Percentiles rank a stretch among this genome's conserved stretches.
These are phyloP conservation scores for Danaus plexippus DNA, from an alignment of 1,140 invertebrate genomes.

Conservation along the genomic window DNA sequence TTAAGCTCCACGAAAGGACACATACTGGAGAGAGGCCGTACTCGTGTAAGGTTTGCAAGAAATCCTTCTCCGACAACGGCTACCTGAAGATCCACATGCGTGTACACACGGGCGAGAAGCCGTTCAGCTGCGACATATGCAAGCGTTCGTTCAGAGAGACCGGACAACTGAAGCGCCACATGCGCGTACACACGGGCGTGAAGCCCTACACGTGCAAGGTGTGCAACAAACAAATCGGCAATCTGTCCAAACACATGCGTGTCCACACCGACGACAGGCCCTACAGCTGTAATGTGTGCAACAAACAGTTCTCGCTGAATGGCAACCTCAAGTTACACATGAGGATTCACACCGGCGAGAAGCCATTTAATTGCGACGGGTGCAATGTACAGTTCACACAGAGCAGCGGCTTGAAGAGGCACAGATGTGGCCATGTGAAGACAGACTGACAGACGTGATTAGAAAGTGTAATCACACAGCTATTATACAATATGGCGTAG, in stretches of 20 bases:
- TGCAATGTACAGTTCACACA: slow-evolving; percentile 48
- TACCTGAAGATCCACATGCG: slow-evolving; percentile 66
- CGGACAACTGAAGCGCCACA: slow-evolving; percentile 54
- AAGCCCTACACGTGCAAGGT: slow-evolving; percentile 56
- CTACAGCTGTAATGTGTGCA: slow-evolving; percentile 74
- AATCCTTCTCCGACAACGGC: slow-evolving; percentile 62
- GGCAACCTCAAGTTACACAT: slow-evolving; percentile 72
- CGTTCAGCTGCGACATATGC: slow-evolving; percentile 56
- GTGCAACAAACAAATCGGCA: slow-evolving; percentile 59
- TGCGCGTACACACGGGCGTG: slow-evolving; percentile 44
- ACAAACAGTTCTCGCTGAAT: slow-evolving; percentile 75
- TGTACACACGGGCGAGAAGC: slow-evolving; percentile 61
- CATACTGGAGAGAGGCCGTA: slow-evolving; percentile 89
- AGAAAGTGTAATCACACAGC: too few species aligned
- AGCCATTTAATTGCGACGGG: slow-evolving; percentile 33
- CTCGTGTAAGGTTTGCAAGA: slow-evolving; percentile 72
- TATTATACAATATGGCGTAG: too few species aligned
- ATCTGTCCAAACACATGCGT: slow-evolving; percentile 77
- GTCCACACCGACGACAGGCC: slow-evolving; percentile 80
- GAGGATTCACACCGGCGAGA: slow-evolving; percentile 69
- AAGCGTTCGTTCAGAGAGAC: slow-evolving; percentile 54
- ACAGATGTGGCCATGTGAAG: slow-evolving; percentile 35
- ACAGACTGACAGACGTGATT: slow-evolving; percentile 3
- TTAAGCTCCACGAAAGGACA: slow-evolving; percentile 87
- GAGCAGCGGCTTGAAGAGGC: slow-evolving; percentile 42